Conservation (phyloP, 2,113 vertebrate genomes). For the Pycnonotus jocosus region DNA sequence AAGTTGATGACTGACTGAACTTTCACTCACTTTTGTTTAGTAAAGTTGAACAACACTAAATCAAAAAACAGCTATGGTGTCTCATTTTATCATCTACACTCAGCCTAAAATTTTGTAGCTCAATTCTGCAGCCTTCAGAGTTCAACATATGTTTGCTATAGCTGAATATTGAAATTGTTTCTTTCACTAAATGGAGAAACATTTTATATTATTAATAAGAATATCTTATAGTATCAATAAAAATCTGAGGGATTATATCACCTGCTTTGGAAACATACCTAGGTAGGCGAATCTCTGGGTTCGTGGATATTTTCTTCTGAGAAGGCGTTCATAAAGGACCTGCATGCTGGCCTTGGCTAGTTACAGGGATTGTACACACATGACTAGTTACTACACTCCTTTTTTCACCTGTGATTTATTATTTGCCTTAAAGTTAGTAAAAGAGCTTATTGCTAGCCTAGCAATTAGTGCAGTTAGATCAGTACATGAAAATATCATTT, state of each 20-base stretch:
- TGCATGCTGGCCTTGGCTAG: conserved; percentile 99
- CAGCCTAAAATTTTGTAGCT: neutral
- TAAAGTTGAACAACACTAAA: neutral
- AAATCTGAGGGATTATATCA: conserved; percentile 66
- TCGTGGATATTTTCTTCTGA: conserved; percentile 97
- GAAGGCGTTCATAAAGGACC: conserved; percentile 98
- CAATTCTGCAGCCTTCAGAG: neutral
- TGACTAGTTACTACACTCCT: conserved; percentile 87
- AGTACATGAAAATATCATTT: conserved; percentile 57
- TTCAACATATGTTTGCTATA: neutral
- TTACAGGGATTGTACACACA: conserved; percentile 96
- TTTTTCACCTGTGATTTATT: conserved; percentile 68
- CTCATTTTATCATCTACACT: neutral
- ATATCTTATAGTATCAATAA: conserved; percentile 38
- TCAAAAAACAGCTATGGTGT: neutral
- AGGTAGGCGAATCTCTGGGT: conserved; percentile 88
- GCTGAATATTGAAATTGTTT: neutral
- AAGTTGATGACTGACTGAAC: neutral
- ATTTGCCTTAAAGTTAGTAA: conserved; percentile 76
- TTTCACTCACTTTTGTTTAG: neutral
- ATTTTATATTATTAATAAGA: conserved; percentile 3
- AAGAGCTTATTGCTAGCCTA: conserved; percentile 62
- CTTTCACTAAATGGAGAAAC: conserved; percentile 2
- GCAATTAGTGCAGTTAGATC: conserved; percentile 63
- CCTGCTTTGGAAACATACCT: conserved; percentile 86